Evolutionary conservation across 2,113 vertebrate genomes (phyloP).

Genomic region (Tamias sibiricus): DNA sequence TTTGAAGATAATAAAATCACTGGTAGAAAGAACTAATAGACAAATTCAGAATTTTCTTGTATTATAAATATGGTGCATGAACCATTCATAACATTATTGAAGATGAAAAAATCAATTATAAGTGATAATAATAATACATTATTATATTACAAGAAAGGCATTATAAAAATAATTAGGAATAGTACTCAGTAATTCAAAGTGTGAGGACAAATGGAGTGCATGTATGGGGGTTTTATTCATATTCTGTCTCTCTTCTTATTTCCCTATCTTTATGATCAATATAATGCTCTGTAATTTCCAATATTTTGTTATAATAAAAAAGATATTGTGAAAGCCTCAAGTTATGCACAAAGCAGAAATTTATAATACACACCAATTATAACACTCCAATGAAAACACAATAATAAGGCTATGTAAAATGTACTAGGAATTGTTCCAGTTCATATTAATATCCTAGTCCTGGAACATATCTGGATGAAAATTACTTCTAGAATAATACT

Average conservation of each 20-base stretch:
- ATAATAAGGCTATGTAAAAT: not conserved
- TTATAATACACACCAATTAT: not conserved
- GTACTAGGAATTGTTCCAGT: not conserved
- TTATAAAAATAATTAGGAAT: too few relatives aligned
- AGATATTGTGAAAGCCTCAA: not conserved
- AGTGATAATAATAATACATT: too few relatives aligned
- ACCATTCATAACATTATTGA: too few relatives aligned
- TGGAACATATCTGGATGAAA: not conserved
- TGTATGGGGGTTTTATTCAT: not conserved
- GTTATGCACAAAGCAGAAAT: not conserved
- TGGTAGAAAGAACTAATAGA: too few relatives aligned
- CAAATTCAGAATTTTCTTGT: too few relatives aligned
- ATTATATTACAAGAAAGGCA: too few relatives aligned
- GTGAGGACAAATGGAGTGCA: not conserved
- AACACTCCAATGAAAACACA: not conserved
- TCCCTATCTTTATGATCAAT: not conserved
- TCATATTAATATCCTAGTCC: not conserved
- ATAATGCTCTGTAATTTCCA: not conserved
- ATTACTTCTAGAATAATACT: not conserved
- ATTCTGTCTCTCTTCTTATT: not conserved
- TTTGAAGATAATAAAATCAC: too few relatives aligned
- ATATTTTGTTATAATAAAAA: not conserved
- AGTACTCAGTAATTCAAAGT: not conserved
- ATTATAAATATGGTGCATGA: too few relatives aligned
- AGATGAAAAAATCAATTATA: too few relatives aligned